These are phyloP conservation scores for Penelope pileata DNA, from an alignment of 2,113 vertebrate genomes.

Conservation along the genomic window DNA sequence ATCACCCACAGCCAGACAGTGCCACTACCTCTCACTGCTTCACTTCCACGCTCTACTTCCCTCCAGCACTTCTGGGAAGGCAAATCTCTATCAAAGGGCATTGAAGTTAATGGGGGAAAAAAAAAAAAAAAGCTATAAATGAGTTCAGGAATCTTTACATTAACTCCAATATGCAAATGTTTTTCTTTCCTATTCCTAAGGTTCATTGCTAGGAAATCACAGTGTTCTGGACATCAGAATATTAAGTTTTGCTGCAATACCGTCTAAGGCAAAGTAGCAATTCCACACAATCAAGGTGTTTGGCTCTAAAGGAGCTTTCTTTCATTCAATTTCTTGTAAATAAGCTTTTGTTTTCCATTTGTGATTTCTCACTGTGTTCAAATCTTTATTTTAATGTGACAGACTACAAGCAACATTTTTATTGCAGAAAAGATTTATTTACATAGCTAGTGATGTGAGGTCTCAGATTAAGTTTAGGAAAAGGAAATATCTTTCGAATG, in stretches of 20 bases:
- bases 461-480: constrained; percentile 48
- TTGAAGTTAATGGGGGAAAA: not conserved
- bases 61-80: not conserved
- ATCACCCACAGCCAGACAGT: not conserved
- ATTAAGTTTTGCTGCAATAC: not conserved
- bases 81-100: not conserved
- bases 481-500: constrained; percentile 24
- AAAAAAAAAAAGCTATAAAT: not conserved
- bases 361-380: not conserved
- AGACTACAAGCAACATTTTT: constrained; percentile 35
- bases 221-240: not conserved
- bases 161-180: not conserved
- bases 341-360: constrained; percentile 31
- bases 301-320: not conserved
- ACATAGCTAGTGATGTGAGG: constrained; percentile 2
- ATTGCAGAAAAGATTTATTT: constrained; percentile 39
- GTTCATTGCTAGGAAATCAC: not conserved
- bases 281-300: not conserved
- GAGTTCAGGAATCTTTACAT: not conserved
- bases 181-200: not conserved
- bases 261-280: not conserved
- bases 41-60: not conserved
- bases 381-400: constrained; percentile 42
- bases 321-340: constrained; percentile 44
- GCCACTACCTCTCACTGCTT: not conserved